phyloP scores from a whole-genome alignment of 30 jellyfish, hydroid and myxozoan species.

The Turritopsis dohrnii region DNA sequence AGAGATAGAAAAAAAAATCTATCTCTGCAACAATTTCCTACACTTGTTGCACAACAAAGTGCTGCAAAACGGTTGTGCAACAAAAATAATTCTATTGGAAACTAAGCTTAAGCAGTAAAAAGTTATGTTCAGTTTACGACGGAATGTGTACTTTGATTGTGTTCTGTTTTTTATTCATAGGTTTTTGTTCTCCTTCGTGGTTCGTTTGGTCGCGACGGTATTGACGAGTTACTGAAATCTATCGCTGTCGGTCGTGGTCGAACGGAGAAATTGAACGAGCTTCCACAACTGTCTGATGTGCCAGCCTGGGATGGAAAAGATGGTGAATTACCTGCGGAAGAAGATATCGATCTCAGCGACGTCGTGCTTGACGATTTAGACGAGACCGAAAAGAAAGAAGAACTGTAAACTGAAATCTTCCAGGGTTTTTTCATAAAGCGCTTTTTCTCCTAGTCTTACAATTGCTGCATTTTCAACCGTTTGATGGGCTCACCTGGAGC shows the following conservation, averaged over 20 bases:
- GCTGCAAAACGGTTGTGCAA: too few species aligned
- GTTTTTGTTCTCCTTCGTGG: slow-evolving; percentile 61
- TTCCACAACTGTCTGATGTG: slow-evolving; percentile 48
- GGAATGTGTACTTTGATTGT: neutral
- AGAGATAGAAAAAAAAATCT: too few species aligned
- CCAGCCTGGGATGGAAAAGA: slow-evolving; percentile 95
- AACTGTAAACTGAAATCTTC: slow-evolving; percentile 37
- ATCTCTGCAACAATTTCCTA: too few species aligned
- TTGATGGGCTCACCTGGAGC: neutral
- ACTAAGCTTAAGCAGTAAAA: too few species aligned
- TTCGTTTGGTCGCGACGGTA: slow-evolving; percentile 70
- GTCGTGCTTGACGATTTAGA: slow-evolving; percentile 50
- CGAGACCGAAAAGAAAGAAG: slow-evolving; percentile 38
- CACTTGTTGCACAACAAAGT: too few species aligned
- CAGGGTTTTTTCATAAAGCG: neutral
- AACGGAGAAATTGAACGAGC: slow-evolving; percentile 66
- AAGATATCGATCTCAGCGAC: slow-evolving; percentile 66
- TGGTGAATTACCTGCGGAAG: slow-evolving; percentile 85
- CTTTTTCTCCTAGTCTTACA: too few species aligned
- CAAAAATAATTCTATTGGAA: too few species aligned
- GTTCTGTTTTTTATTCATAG: neutral
- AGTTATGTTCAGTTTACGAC: too few species aligned
- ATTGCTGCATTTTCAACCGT: too few species aligned
- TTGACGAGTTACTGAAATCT: slow-evolving; percentile 64
- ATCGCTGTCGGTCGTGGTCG: slow-evolving; percentile 91